Percentiles rank a stretch among this genome's conserved stretches.
Conservation (phyloP, 1,140 invertebrate genomes). For the Drosophila tsacasi region DNA sequence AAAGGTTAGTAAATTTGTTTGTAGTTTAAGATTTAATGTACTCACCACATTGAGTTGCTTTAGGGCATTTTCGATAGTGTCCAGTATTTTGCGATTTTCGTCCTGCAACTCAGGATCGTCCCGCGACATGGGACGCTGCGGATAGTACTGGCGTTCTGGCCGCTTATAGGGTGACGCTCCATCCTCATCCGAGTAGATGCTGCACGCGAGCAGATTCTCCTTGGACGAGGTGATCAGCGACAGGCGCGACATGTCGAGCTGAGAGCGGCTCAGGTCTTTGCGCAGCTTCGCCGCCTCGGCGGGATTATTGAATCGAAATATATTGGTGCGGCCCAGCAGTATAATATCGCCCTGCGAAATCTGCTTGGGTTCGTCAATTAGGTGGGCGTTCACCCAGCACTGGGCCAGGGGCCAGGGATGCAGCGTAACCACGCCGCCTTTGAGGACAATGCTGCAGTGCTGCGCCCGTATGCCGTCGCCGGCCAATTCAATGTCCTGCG, state of each 20-base stretch:
- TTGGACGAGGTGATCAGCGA: constrained; percentile 92
- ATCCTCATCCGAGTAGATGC: constrained; percentile 76
- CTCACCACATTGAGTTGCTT: constrained; percentile 86
- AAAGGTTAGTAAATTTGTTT: not conserved
- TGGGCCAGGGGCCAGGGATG: constrained; percentile 90
- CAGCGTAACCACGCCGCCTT: constrained; percentile 91
- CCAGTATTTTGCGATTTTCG: constrained; percentile 83
- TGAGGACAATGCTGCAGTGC: constrained; percentile 92
- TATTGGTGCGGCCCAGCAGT: constrained; percentile 94
- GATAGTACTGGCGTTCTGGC: constrained; percentile 79
- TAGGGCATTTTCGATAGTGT: constrained; percentile 86
- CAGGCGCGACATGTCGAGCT: constrained; percentile 92
- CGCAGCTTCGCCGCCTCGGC: constrained; percentile 94
- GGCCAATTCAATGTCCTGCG: constrained; percentile 92
- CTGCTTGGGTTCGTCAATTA: constrained; percentile 90
- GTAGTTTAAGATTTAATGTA: not conserved
- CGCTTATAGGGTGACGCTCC: constrained; percentile 69
- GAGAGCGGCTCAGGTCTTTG: constrained; percentile 88
- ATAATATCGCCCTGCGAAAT: constrained; percentile 93
- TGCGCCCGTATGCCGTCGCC: constrained; percentile 93
- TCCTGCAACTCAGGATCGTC: constrained; percentile 84
- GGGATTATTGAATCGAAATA: constrained; percentile 97
- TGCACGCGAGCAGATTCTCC: constrained; percentile 87
- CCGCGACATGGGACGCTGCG: constrained; percentile 67
- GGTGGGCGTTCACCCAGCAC: constrained; percentile 94